These are phyloP conservation scores for Tortricodes alternella DNA, from an alignment of 2,888 invertebrate genomes.

Conservation along the genomic window DNA sequence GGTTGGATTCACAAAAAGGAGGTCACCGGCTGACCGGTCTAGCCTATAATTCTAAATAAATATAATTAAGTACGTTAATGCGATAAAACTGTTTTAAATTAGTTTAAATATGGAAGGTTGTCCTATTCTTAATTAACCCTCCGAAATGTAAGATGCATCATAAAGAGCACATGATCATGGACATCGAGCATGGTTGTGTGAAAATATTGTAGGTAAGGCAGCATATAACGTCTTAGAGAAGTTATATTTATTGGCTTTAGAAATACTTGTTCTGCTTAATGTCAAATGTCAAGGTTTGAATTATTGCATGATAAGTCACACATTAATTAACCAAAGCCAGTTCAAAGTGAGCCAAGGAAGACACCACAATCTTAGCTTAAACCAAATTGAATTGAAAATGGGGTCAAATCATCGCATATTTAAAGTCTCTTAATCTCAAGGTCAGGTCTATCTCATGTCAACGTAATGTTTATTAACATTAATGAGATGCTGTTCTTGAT, in stretches of 20 bases:
- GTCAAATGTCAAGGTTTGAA: conserved; percentile 11
- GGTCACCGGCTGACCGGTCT: conserved; percentile 50
- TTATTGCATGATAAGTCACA: conserved; percentile 9
- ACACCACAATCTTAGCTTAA: neutral
- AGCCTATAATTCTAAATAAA: conserved; percentile 42
- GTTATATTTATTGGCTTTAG: no score
- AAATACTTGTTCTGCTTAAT: neutral
- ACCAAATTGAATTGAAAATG: conserved; percentile 4
- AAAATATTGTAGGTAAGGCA: neutral
- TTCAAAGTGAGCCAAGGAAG: conserved; percentile 21
- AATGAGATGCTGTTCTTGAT: conserved; percentile 45
- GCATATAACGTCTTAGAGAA: no score
- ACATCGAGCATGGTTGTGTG: no score
- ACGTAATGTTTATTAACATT: conserved; percentile 34
- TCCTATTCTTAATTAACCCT: no score
- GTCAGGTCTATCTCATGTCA: conserved; percentile 27
- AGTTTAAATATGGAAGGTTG: no score
- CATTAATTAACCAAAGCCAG: conserved; percentile 2
- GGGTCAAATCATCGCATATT: conserved; percentile 3
- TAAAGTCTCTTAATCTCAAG: conserved; percentile 14
- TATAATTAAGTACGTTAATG: conserved; percentile 9
- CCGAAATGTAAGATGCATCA: no score
- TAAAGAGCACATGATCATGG: no score
- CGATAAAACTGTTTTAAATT: neutral
- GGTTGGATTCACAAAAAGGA: conserved; percentile 57